These are phyloP conservation scores for Apogon talboti DNA, from an alignment of 2,797 vertebrate genomes.

Conservation along the genomic window DNA sequence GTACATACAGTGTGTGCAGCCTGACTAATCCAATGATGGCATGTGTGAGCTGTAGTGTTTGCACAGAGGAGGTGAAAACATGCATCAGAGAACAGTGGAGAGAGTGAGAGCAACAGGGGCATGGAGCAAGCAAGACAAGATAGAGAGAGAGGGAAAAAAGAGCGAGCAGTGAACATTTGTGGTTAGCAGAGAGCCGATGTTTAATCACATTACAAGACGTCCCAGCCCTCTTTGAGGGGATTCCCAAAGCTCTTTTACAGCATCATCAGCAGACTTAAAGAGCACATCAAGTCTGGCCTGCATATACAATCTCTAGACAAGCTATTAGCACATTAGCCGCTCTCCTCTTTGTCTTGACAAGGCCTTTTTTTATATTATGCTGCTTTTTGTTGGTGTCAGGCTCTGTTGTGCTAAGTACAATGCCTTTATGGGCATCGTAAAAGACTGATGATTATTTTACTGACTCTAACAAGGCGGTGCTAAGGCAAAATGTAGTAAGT, in stretches of 20 bases:
- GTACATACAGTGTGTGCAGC: conserved; percentile 36
- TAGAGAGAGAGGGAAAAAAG: conserved; percentile 3
- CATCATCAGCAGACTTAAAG: conserved; percentile 70
- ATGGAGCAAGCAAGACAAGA: conserved; percentile 22
- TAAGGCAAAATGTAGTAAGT: conserved; percentile 8
- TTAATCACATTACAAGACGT: conserved; percentile 76
- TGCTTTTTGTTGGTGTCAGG: conserved; percentile 24
- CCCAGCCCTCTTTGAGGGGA: conserved; percentile 73
- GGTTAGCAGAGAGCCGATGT: conserved; percentile 68
- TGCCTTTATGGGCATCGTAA: conserved; percentile 12
- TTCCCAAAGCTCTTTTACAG: conserved; percentile 71
- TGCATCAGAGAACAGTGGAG: conserved; percentile 25
- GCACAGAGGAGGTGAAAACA: conserved; percentile 32
- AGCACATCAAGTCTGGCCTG: conserved; percentile 55
- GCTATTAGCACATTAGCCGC: conserved; percentile 50
- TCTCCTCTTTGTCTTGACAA: conserved; percentile 33
- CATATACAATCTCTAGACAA: conserved; percentile 39
- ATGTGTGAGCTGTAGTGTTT: conserved; percentile 29
- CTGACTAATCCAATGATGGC: conserved; percentile 47
- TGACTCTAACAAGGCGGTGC: conserved; percentile 21
- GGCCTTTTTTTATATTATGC: conserved; percentile 38
- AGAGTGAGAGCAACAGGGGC: conserved; percentile 26
- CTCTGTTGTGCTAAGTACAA: conserved; percentile 17
- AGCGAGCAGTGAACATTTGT: conserved; percentile 54
- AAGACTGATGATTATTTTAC: conserved; percentile 33